Evolutionary conservation across 1,140 invertebrate genomes (phyloP), one percentile per base, ranked within the genome.

Genomic region (Drosophila rufa): DNA sequence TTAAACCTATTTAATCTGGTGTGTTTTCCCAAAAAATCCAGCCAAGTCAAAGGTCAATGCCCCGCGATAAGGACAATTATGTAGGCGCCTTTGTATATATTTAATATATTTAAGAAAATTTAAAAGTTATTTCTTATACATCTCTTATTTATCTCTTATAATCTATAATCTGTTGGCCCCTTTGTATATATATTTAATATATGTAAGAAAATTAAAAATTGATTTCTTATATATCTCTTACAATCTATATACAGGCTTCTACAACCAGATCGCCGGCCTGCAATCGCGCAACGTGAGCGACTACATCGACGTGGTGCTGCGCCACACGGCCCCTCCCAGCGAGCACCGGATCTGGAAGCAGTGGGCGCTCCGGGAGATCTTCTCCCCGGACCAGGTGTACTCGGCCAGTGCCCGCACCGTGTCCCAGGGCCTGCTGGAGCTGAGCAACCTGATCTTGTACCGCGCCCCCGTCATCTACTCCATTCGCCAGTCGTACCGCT

Each of bases 381-480:
- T 91, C 19, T 53, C 45, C 9, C 66, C 57, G n/a, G 73, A 92
- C 12, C 73, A 67, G 15, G 14, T 56, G 47, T 58, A 64, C n/a
- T 71, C 58, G 57, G 46, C 69, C 17, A 58, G 22, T 25, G 36
- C 75, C 0, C 33, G 19, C 4, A 65, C 40, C 15, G 75, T 92
- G 15, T 40, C 79, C 0, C 76, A 80, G 33, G 83, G 86, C 4
- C 55, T 92, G 27, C 53, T 92, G 36, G 91, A 92, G 59, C 62
- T 92, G 19, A 81, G 62, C 46, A 92, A 92, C 60, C 47, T 85
- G 1, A 92, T 92, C 42, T 36, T 92, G 40, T 92, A 92, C 53
- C 80, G 91, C 8, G 82, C 71, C 0, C 91, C 91, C 5, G 71
- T 91, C 3, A 75, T 92, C 14, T 69, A 79, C 27, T 64, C 91